Base-by-base conservation (phyloP, 2,888 invertebrate species). In the Sinotaia quadrata region DNA sequence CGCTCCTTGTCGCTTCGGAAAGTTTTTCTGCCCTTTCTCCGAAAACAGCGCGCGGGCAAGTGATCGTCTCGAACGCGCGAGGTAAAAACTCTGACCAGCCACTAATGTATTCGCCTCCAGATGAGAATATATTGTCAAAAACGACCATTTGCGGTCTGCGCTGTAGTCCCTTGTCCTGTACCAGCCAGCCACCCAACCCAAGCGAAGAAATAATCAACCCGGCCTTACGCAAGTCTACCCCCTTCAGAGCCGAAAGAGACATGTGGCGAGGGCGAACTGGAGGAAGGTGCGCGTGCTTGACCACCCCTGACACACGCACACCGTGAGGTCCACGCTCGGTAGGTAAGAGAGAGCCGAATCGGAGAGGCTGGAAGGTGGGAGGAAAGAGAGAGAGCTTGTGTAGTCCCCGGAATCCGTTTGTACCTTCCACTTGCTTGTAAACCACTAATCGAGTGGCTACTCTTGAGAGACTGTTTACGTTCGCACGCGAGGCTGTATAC, bases 91-190 rank as follows among this genome's bases (percentile, higher is more conserved):
- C n/a, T 37, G 58, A 36, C 58, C 37, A 36, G 54, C 54, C 54
- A 27, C 21, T 54, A 54, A 54, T 54, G 54, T 31, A 54, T 54
- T 54, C 54, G 18, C 54, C 18, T 54, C 54, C 54, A 54, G 18
- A 54, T 29, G 57, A 61, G 41, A 68, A 68, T 34, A 44, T 61
- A 61, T 62, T 68, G 58, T 67, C 67, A 67, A 58, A 67, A 67
- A 52, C 52, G 21, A 44, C 47, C 49, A 60, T 63, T 49, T 31
- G 12, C 36, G 57, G 51, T 27, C 36, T 49, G 18, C 58, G 18
- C 37, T 10, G 41, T 47, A 29, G 47, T n/a, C n/a, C n/a, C n/a
- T 37, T 36, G 27, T 36, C 67, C 34, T 27, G 33, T 24, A 27
- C 37, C 18, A 27, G 1, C 21, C 12, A 12, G 24, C 61, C 44